Evolutionary conservation across 2,797 vertebrate species (phyloP), one percentile per base, ranked within the genome.

Genomic region (Serranus cabrilla): DNA sequence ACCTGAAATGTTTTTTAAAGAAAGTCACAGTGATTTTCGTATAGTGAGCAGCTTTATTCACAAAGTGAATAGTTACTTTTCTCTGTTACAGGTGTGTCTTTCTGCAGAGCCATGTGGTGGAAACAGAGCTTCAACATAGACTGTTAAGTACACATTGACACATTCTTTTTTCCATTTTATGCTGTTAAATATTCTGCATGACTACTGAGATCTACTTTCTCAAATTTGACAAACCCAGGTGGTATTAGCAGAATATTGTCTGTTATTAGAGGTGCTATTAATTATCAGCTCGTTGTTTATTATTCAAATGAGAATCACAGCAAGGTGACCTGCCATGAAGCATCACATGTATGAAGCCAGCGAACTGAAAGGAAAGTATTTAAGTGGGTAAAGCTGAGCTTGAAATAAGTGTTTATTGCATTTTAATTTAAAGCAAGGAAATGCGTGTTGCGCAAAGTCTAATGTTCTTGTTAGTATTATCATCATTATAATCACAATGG

Each of bases 401-500:
- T 9, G 13, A 67, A 81, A 39, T 7, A 31, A 49, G 58, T 67
- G 77, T 79, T 68, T 68, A 66, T 80, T 75, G 59, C 18, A 6
- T 80, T 79, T 75, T 67, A 78, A 68, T 77, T 72, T 43, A 79
- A 89, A 71, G 14, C 20, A 21, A n/a, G 7, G 42, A 47, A n/a
- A 42, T 18, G 18, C 40, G 39, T 64, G 23, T 57, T 27, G 14
- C 23, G 25, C 27, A 21, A 25, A 16, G 25, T 77, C 51, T 76
- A 56, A 81, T 71, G 67, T 71, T 76, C 70, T 45, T 51, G 50
- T 66, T 40, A 27, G 14, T 63, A 52, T 74, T 59, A 47, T 73
- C 58, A 13, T 76, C 68, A 85, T 83, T 81, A 50, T 59, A 78
- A 77, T 82, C 70, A 64, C 85, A 83, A 82, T 88, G 67, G 80